Evolutionary conservation across 2,888 invertebrate genomes (phyloP), one percentile per base, ranked within the genome.

Genomic region (Amphimallon solstitiale): DNA sequence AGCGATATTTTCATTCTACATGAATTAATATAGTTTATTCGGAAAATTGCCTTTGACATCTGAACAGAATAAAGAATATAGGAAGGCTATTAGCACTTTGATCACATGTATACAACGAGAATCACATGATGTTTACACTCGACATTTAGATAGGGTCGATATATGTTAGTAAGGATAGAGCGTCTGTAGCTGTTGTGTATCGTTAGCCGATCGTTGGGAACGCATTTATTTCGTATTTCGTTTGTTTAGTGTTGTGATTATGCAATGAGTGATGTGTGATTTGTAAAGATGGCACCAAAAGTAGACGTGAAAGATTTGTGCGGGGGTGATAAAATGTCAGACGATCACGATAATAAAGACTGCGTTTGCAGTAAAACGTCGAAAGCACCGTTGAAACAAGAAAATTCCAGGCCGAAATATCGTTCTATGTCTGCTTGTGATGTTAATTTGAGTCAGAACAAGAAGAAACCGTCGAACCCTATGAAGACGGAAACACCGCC

Each of bases 381-480:
- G 3, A 12, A 23, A 7, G 45, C 45, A 43, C 49, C 68, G 15
- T 60, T 63, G 6, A 71, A 70, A 45, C 60, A 70, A 6, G 66
- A 71, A 37, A 70, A 66, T 37, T 60, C 62, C 7, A 64, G 67
- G 2, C 67, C 70, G 19, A 73, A 70, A 62, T 74, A 76, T 64
- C 70, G 77, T 34, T 79, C 78, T n/a, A 73, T 77, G 72, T 78
- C 78, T 6, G 75, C 74, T 7, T 75, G 73, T 63, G 78, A 78
- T 64, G 66, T 79, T 40, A 72, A 70, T 65, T 40, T 65, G 7
- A 48, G 45, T 21, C 29, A 23, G 15, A 45, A 46, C 19, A 56
- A 54, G 15, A 56, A 59, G 23, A 48, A 43, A 21, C 15, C 52
- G 3, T 17, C 17, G 34, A 63, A 69, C 60, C 10, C 43, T 21